Evolutionary conservation across 2,797 vertebrate genomes (phyloP).

Genomic region (Thunnus albacares): DNA sequence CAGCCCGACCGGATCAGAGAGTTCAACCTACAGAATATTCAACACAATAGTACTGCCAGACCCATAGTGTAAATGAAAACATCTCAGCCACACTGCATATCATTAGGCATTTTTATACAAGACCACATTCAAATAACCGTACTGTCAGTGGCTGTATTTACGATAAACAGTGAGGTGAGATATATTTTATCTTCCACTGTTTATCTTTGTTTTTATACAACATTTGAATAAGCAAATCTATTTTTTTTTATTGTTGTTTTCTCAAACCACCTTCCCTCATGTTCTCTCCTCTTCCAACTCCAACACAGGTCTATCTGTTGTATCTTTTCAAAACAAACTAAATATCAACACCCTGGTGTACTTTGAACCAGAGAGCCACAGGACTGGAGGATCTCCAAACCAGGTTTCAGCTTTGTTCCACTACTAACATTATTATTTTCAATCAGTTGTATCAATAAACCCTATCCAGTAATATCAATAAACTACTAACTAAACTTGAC

Average conservation of each 20-base stretch:
- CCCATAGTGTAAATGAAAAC: constrained; percentile 51
- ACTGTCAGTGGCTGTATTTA: constrained; percentile 46
- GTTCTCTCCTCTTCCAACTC: constrained; percentile 31
- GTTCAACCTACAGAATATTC: constrained; percentile 55
- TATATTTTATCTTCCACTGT: constrained; percentile 51
- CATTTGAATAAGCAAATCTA: constrained; percentile 26
- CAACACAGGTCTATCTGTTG: constrained; percentile 52
- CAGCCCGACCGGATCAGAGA: constrained; percentile 26
- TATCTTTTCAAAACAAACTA: constrained; percentile 59
- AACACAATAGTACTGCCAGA: constrained; percentile 68
- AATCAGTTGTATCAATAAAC: constrained; percentile 59
- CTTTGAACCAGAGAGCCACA: constrained; percentile 33
- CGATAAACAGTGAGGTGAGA: constrained; percentile 38
- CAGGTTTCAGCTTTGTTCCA: constrained; percentile 51
- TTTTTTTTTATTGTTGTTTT: constrained; percentile 41
- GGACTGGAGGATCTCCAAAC: constrained; percentile 47
- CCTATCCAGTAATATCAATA: constrained; percentile 54
- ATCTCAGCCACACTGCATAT: constrained; percentile 27
- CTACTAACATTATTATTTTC: constrained; percentile 53
- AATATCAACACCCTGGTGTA: constrained; percentile 40
- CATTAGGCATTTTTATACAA: constrained; percentile 50
- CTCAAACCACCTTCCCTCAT: not conserved
- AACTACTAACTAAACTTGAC: constrained; percentile 38
- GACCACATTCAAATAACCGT: constrained; percentile 44
- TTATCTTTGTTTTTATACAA: constrained; percentile 41